Conservation (phyloP, 2,888 invertebrate species). For the Calameuta idolon region DNA sequence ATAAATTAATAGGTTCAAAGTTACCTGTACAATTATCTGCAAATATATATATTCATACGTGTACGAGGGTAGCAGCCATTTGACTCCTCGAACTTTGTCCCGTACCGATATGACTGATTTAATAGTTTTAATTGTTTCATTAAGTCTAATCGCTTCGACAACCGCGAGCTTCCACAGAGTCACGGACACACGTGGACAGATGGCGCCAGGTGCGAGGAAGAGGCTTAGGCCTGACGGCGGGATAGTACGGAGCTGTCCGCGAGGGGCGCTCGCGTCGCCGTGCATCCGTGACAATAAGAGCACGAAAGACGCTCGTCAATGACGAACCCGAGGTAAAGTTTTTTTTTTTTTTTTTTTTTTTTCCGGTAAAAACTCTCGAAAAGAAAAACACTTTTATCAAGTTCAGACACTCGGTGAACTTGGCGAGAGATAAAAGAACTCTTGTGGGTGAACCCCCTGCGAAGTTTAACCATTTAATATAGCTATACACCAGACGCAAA, state of each 20-base stretch:
- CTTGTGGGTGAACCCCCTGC: slow-evolving; percentile 41
- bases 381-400: slow-evolving; percentile 64
- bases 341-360: background rate
- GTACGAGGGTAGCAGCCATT: background rate
- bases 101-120: background rate
- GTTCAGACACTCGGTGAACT: slow-evolving; percentile 55
- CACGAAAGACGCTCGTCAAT: background rate
- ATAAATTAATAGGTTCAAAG: slow-evolving; percentile 19
- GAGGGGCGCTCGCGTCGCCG: background rate
- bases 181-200: background rate
- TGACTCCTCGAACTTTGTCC: background rate
- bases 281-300: background rate
- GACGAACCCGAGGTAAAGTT: background rate
- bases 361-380: slow-evolving; percentile 31
- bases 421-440: slow-evolving; percentile 51
- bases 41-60: background rate
- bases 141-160: background rate
- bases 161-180: background rate
- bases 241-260: background rate
- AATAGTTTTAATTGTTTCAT: background rate
- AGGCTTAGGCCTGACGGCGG: background rate
- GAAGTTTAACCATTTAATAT: slow-evolving; percentile 58
- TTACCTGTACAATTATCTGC: slow-evolving; percentile 7
- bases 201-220: background rate
- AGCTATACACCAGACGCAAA: slow-evolving; percentile 17